A percentile compares a stretch with the other conserved stretches of the same genome.
Conservation (phyloP, 2,797 vertebrate genomes). For the Coregonus suidteri region DNA sequence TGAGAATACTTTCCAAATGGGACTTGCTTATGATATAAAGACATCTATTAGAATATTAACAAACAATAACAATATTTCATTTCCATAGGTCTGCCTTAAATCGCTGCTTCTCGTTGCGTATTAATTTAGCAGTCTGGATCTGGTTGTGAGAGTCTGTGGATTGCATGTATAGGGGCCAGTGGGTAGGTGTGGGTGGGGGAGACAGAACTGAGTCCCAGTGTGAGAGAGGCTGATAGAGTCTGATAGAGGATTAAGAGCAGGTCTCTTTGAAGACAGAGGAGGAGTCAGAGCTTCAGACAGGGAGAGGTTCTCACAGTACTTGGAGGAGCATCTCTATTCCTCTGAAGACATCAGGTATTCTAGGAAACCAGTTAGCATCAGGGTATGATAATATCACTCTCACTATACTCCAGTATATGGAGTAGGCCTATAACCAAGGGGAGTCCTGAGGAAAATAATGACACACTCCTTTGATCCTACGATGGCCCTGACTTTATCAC, state of each 20-base stretch:
- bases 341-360: slow-evolving; percentile 23
- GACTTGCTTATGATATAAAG: neutral
- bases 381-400: neutral
- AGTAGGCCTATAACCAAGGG: neutral
- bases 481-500: neutral
- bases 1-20: neutral
- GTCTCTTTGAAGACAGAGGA: slow-evolving; percentile 47
- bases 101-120: neutral
- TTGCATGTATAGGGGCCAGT: slow-evolving; percentile 30
- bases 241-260: slow-evolving; percentile 51
- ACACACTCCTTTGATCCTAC: neutral
- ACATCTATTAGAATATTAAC: slow-evolving; percentile 15
- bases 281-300: slow-evolving; percentile 21
- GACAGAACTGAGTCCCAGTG: slow-evolving; percentile 47
- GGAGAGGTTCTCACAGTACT: slow-evolving; percentile 13
- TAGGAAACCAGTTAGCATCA: slow-evolving; percentile 23
- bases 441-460: neutral
- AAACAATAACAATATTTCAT: neutral
- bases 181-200: slow-evolving; percentile 17
- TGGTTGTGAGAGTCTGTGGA: slow-evolving; percentile 13
- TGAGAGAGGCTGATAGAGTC: slow-evolving; percentile 29
- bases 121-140: slow-evolving; percentile 21
- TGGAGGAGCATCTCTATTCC: slow-evolving; percentile 37
- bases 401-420: neutral
- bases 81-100: neutral